Base-by-base conservation (phyloP, 2,888 invertebrate genomes). In the Xylocampa areola region DNA sequence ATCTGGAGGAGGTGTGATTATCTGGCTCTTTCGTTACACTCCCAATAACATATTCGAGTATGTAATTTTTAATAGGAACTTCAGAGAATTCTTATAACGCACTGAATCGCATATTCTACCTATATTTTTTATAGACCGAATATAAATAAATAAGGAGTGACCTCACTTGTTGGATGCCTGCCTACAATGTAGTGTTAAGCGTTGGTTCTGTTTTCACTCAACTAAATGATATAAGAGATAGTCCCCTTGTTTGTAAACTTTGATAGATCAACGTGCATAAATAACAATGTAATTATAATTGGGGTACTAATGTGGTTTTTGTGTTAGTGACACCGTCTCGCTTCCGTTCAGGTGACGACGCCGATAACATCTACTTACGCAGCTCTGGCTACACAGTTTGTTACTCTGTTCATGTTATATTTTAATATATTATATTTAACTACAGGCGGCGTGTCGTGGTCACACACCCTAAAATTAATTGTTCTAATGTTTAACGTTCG, bases 261-360 rank as follows among this genome's bases (percentile, higher is more conserved):
- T 68, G 75, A 75, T 73, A 79, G 77, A 81, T 75, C 68, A 76
- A 73, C 77, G 78, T 76, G 79, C 74, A 81, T 81, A 81, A 78
- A 74, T 76, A 78, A 73, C 69, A 66, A 74, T 76, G 68, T 77
- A 81, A 81, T 84, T 81, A 82, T 84, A 82, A 81, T 82, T 80
- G 80, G 77, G 78, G 77, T 81, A 77, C 86, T 93, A 93, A 93
- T 93, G 93, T 86, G 79, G 90, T 92, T 93, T 92, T 91, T 92
- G 88, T 93, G 93, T 92, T 77, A 74, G 72, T 72, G 74, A 73
- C 75, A 73, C 67, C 64, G 80, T 73, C 73, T 68, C 85, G 88
- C 90, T 92, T 93, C 92, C 92, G 91, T 86, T 87, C 93, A 93
- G 92, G 92, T 92, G 92, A 90, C 86, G 83, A 81, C 64, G 70